Evolutionary conservation across 1,140 invertebrate species (phyloP).

Genomic region (Gryllus bimaculatus): DNA sequence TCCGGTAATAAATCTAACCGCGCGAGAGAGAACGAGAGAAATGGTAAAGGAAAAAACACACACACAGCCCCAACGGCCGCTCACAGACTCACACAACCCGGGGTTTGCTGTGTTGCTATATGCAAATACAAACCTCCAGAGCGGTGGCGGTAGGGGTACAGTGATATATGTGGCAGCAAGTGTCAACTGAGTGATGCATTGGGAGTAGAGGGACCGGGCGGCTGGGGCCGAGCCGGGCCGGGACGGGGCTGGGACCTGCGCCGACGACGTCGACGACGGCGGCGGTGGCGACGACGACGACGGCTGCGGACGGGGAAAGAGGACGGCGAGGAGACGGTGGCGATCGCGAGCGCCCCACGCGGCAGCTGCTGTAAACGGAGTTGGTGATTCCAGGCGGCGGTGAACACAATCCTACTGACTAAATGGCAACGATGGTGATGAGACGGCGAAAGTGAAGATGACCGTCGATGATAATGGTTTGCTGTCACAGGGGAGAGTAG

Average conservation of each 20-base stretch:
- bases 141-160: conserved; percentile 25
- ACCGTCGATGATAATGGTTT: too few species aligned
- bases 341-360: too few species aligned
- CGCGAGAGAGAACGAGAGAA: not conserved
- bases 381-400: too few species aligned
- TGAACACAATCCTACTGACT: too few species aligned
- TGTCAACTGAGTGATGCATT: conserved; percentile 38
- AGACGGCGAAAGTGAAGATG: too few species aligned
- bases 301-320: too few species aligned
- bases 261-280: not conserved
- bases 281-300: too few species aligned
- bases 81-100: conserved; percentile 11
- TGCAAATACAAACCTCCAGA: conserved; percentile 20
- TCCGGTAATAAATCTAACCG: conserved; percentile 33
- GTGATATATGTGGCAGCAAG: conserved; percentile 38
- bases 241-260: not conserved
- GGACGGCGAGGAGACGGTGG: too few species aligned
- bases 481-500: too few species aligned
- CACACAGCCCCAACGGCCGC: not conserved
- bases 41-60: conserved; percentile 7
- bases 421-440: too few species aligned
- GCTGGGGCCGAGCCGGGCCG: conserved; percentile 8
- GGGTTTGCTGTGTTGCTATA: conserved; percentile 21
- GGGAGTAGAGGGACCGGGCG: conserved; percentile 26
- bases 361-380: too few species aligned